A percentile compares a stretch with the other conserved stretches of the same genome.
phyloP scores from a whole-genome alignment of 2,113 vertebrate species.

The Laticauda colubrina region DNA sequence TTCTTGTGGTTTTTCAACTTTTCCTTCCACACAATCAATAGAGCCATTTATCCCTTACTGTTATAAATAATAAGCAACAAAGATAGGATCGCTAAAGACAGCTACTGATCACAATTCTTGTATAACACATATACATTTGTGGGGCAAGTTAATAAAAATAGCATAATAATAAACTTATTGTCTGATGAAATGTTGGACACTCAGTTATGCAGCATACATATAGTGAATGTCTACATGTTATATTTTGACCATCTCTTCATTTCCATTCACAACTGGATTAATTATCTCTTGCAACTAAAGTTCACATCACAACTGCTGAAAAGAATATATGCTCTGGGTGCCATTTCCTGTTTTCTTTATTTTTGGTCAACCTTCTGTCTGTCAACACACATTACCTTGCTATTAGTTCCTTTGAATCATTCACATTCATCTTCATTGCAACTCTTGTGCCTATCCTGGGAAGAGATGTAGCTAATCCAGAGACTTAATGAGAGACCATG shows the following conservation, averaged over 20 bases:
- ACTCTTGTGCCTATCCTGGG: neutral
- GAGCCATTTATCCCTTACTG: neutral
- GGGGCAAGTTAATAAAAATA: neutral
- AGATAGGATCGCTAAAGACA: neutral
- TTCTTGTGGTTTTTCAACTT: neutral
- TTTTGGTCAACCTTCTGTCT: neutral
- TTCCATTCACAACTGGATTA: neutral
- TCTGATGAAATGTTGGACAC: neutral
- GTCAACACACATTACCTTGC: neutral
- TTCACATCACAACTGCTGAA: neutral
- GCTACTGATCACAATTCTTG: neutral
- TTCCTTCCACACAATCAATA: neutral
- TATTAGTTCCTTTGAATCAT: neutral
- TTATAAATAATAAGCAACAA: neutral
- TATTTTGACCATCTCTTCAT: neutral
- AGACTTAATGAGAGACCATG: neutral
- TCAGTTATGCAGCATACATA: neutral
- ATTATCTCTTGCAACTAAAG: neutral
- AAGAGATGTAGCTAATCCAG: neutral
- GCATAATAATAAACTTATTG: neutral
- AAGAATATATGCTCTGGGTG: neutral
- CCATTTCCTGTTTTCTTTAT: neutral
- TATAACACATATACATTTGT: neutral
- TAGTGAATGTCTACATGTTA: neutral
- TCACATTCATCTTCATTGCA: neutral